A percentile compares a stretch with the other conserved stretches of the same genome.
phyloP scores from a whole-genome alignment of 2,888 invertebrate species.

The Alloscopus bannaensis region DNA sequence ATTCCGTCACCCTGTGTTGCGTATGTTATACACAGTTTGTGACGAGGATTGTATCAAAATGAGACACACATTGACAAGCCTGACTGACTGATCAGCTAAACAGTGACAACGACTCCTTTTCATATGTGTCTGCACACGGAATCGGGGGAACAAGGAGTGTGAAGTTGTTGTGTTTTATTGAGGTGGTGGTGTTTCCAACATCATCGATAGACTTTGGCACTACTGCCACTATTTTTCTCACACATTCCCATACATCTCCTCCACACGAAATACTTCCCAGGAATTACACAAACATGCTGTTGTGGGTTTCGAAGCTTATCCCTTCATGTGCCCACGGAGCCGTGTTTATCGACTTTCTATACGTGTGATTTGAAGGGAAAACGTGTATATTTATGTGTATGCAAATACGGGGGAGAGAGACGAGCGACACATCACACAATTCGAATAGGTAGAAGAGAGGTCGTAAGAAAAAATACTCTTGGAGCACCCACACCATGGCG shows the following conservation, averaged over 20 bases:
- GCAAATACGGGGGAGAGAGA: no score
- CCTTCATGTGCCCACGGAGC: no score
- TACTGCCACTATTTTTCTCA: slow-evolving; percentile 58
- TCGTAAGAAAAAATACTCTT: neutral
- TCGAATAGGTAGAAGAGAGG: neutral
- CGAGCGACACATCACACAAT: slow-evolving; percentile 26
- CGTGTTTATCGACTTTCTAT: no score
- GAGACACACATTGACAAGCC: slow-evolving; percentile 45
- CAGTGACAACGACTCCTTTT: no score
- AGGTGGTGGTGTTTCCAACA: slow-evolving; percentile 13
- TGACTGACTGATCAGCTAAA: slow-evolving; percentile 57
- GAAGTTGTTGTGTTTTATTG: slow-evolving; percentile 35
- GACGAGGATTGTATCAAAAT: slow-evolving; percentile 57
- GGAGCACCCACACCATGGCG: slow-evolving; percentile 33
- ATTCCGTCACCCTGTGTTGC: slow-evolving; percentile 41
- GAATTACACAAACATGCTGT: no score
- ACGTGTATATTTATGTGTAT: no score
- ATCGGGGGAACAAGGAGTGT: slow-evolving; percentile 11
- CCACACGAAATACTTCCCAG: neutral
- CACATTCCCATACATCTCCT: neutral
- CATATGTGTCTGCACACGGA: slow-evolving; percentile 30
- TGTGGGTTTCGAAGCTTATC: no score
- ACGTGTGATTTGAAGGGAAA: no score
- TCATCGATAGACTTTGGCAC: slow-evolving; percentile 59
- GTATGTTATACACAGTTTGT: no score